A percentile compares a stretch with the other conserved stretches of the same genome.
These are phyloP conservation scores for Ciconia boyciana DNA, from an alignment of 2,113 vertebrate genomes.

Conservation along the genomic window DNA sequence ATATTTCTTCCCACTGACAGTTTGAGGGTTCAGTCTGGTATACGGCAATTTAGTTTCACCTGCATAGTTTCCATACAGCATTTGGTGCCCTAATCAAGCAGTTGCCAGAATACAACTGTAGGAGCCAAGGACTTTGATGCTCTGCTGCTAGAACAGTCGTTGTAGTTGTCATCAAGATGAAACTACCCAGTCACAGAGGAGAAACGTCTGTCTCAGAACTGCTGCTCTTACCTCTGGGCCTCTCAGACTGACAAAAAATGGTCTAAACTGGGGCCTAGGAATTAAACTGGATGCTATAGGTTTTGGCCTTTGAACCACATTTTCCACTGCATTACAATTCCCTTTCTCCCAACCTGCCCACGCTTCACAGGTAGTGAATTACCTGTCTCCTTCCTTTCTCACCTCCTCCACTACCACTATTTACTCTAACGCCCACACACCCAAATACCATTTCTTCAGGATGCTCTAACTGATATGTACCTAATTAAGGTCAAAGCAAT, in stretches of 20 bases:
- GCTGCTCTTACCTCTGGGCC: background rate
- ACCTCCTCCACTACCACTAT: background rate
- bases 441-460: background rate
- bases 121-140: background rate
- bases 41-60: background rate
- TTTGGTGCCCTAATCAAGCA: background rate
- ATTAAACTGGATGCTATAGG: background rate
- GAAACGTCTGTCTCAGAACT: background rate
- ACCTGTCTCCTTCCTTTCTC: background rate
- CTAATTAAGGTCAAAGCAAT: slow-evolving; percentile 14
- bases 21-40: background rate
- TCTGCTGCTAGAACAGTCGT: background rate
- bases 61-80: background rate
- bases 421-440: background rate
- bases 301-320: no score
- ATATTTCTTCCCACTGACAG: background rate
- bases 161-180: background rate
- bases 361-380: background rate
- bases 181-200: background rate
- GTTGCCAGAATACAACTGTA: background rate
- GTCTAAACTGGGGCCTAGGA: background rate
- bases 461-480: background rate
- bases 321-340: background rate
- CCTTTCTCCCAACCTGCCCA: background rate
- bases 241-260: background rate